phyloP scores from a whole-genome alignment of 92 coral and sea anemone genomes.

The Umimayanthus kanabou region DNA sequence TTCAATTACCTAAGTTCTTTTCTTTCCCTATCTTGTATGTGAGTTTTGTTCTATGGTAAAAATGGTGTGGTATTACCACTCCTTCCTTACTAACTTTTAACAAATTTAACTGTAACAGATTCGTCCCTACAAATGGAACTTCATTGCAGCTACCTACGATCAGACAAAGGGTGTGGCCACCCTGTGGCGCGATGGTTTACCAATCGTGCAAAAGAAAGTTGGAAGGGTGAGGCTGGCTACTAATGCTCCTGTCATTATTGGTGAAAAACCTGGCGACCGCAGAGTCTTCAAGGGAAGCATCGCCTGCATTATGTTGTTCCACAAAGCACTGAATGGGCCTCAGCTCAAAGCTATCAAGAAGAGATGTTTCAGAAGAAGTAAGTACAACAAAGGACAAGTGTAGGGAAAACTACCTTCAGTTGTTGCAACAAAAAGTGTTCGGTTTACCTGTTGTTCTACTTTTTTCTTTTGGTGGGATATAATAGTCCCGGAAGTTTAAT shows the following conservation, averaged over 20 bases:
- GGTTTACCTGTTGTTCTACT: too few relatives aligned
- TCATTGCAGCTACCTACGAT: conserved; percentile 33
- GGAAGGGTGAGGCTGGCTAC: conserved; percentile 86
- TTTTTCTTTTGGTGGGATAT: too few relatives aligned
- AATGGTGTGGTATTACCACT: neutral
- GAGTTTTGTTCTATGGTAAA: neutral
- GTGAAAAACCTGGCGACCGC: conserved; percentile 41
- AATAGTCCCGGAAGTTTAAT: too few relatives aligned
- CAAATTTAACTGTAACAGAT: neutral
- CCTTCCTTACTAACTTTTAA: neutral
- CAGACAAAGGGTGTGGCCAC: conserved; percentile 48
- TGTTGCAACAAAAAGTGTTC: neutral
- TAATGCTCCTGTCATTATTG: conserved; percentile 67
- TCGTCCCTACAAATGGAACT: conserved; percentile 35
- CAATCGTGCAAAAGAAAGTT: conserved; percentile 69
- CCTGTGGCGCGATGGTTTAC: conserved; percentile 67
- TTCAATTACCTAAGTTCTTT: too few relatives aligned
- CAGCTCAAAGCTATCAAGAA: conserved; percentile 11
- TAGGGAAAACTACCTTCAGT: neutral
- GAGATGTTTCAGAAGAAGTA: conserved; percentile 42
- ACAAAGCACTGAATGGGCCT: conserved; percentile 41
- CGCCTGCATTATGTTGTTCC: conserved; percentile 48
- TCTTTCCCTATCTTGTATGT: too few relatives aligned
- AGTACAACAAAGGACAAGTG: neutral
- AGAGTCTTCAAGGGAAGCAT: conserved; percentile 52